phyloP scores from a whole-genome alignment of 1,140 invertebrate genomes.

The Magallana gigas region DNA sequence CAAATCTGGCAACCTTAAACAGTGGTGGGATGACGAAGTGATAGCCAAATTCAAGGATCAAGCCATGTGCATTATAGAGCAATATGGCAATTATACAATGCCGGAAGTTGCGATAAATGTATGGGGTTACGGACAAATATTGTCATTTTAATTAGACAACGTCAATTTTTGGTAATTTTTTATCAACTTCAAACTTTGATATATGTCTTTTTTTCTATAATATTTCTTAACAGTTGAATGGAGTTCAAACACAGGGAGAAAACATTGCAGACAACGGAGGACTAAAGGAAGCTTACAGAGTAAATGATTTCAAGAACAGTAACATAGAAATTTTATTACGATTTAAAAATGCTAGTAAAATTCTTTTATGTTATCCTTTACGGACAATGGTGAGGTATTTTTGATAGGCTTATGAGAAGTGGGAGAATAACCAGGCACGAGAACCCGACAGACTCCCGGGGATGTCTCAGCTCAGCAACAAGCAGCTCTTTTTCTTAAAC shows the following conservation, averaged over 20 bases:
- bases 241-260: slow-evolving; percentile 84
- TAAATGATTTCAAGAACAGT: slow-evolving; percentile 57
- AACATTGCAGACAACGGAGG: slow-evolving; percentile 87
- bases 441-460: slow-evolving; percentile 75
- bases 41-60: slow-evolving; percentile 93
- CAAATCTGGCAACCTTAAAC: slow-evolving; percentile 96
- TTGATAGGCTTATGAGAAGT: slow-evolving; percentile 73
- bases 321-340: too few species aligned
- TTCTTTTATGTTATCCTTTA: not conserved
- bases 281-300: slow-evolving; percentile 83
- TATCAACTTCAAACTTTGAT: slow-evolving; percentile 66
- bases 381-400: not conserved
- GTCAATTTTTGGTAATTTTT: not conserved
- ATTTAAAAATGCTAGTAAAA: too few species aligned
- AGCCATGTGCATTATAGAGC: slow-evolving; percentile 96
- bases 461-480: slow-evolving; percentile 82
- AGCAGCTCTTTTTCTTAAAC: slow-evolving; percentile 89
- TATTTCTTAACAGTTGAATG: slow-evolving; percentile 82
- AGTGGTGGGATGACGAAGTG: slow-evolving; percentile 98
- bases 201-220: slow-evolving; percentile 77
- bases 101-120: slow-evolving; percentile 86
- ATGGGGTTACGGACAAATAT: slow-evolving; percentile 39
- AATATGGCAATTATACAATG: slow-evolving; percentile 91
- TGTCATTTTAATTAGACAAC: slow-evolving; percentile 7
- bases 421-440: slow-evolving; percentile 67